A percentile compares a stretch with the other conserved stretches of the same genome.
phyloP scores from a whole-genome alignment of 2,797 vertebrate species.

The Tenualosa ilisha region DNA sequence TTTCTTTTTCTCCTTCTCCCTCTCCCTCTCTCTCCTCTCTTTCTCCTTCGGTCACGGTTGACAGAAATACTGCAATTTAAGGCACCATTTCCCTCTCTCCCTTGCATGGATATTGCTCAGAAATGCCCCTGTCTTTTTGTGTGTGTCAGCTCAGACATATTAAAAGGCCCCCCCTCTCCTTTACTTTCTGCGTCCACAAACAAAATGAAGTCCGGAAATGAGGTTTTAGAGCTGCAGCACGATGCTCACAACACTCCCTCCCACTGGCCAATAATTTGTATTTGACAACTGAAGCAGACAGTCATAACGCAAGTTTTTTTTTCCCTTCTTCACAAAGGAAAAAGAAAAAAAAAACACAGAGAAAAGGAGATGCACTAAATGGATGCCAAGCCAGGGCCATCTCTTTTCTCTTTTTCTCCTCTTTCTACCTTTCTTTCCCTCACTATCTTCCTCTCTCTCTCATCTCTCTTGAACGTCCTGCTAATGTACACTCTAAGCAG shows the following conservation, averaged over 20 bases:
- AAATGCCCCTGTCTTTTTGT: conserved; percentile 29
- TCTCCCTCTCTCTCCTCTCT: conserved; percentile 9
- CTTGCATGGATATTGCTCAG: conserved; percentile 44
- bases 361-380: conserved; percentile 7
- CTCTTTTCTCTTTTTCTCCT: background rate
- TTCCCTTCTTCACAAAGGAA: background rate
- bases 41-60: conserved; percentile 30
- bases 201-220: conserved; percentile 4
- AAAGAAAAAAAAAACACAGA: too few relatives aligned
- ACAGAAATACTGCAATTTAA: conserved; percentile 48
- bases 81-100: conserved; percentile 44
- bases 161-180: background rate
- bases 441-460: background rate
- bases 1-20: background rate
- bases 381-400: background rate
- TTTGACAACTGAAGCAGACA: conserved; percentile 80
- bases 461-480: background rate
- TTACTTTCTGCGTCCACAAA: background rate
- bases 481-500: background rate
- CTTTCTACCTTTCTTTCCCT: background rate
- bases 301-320: conserved; percentile 55
- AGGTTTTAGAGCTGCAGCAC: conserved; percentile 27
- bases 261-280: conserved; percentile 77
- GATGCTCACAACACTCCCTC: conserved; percentile 67
- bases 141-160: conserved; percentile 6